Percentiles rank a stretch among this genome's conserved stretches.
phyloP scores from a whole-genome alignment of 1,140 invertebrate genomes.

The Acromyrmex charruanus region DNA sequence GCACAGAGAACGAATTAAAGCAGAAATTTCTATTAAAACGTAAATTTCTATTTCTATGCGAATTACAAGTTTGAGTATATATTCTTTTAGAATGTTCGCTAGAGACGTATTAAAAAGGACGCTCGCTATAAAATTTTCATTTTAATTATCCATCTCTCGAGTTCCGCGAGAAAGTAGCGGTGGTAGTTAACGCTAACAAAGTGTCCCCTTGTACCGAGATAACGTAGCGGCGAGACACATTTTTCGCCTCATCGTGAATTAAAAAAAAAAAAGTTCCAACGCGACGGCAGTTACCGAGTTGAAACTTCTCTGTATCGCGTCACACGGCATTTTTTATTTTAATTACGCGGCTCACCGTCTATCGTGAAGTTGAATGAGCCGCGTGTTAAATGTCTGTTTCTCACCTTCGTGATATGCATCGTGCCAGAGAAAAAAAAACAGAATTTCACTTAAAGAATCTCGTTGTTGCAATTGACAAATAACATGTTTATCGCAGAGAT shows the following conservation, averaged over 20 bases:
- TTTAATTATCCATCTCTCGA: conserved; percentile 55
- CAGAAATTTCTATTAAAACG: conserved; percentile 52
- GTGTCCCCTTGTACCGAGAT: conserved; percentile 59
- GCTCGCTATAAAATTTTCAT: conserved; percentile 59
- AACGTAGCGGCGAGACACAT: conserved; percentile 54
- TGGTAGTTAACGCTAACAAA: conserved; percentile 63
- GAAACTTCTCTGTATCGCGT: conserved; percentile 57
- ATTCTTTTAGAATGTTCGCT: conserved; percentile 40
- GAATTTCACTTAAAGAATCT: conserved; percentile 2
- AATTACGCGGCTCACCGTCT: conserved; percentile 46
- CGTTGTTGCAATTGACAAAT: neutral
- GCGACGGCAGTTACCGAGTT: conserved; percentile 40
- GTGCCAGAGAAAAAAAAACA: too few species aligned
- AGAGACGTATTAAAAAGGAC: conserved; percentile 43
- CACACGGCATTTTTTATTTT: conserved; percentile 50
- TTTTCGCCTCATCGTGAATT: conserved; percentile 52
- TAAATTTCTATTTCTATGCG: conserved; percentile 53
- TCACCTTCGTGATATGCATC: neutral
- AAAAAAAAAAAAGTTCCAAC: conserved; percentile 9
- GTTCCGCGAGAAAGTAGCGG: conserved; percentile 43
- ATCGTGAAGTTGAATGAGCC: conserved; percentile 53
- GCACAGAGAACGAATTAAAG: conserved; percentile 44
- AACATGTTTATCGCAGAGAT: neutral
- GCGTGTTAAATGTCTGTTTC: conserved; percentile 48
- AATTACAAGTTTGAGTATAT: conserved; percentile 32